These are phyloP conservation scores for Palaemon carinicauda DNA, from an alignment of 1,140 invertebrate species.

Conservation along the genomic window DNA sequence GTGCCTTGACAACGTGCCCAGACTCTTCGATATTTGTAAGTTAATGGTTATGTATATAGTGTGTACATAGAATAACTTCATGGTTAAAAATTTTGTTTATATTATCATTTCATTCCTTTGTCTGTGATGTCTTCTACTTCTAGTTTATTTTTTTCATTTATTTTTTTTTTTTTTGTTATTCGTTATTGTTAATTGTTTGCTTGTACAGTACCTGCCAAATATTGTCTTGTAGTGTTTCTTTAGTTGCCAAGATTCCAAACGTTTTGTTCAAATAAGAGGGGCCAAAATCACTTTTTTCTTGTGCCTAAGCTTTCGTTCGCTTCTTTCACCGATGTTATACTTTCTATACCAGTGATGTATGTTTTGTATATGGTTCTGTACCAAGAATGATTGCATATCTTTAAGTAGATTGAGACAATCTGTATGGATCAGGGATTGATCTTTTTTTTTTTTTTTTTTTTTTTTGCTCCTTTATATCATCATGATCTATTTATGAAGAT, in stretches of 20 bases:
- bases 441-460: constrained; percentile 13
- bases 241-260: constrained; percentile 54
- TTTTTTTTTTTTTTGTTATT: constrained; percentile 38
- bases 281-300: constrained; percentile 52
- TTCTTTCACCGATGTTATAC: not conserved
- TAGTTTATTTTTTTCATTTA: too few relatives aligned
- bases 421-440: constrained; percentile 47
- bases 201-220: constrained; percentile 57
- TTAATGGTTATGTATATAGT: constrained; percentile 39
- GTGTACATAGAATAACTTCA: constrained; percentile 41
- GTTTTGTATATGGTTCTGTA: not conserved
- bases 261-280: constrained; percentile 54
- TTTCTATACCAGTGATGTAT: not conserved
- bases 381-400: constrained; percentile 53
- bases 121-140: constrained; percentile 49
- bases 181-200: constrained; percentile 39
- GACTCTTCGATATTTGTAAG: constrained; percentile 40
- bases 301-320: constrained; percentile 52
- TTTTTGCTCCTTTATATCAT: constrained; percentile 16
- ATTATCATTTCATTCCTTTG: constrained; percentile 29
- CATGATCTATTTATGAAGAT: not conserved
- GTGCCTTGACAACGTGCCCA: constrained; percentile 57
- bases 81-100: constrained; percentile 32
- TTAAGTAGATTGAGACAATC: constrained; percentile 39
- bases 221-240: constrained; percentile 54